phyloP scores from a whole-genome alignment of 2,888 invertebrate species.

The Eretmocerus hayati region DNA sequence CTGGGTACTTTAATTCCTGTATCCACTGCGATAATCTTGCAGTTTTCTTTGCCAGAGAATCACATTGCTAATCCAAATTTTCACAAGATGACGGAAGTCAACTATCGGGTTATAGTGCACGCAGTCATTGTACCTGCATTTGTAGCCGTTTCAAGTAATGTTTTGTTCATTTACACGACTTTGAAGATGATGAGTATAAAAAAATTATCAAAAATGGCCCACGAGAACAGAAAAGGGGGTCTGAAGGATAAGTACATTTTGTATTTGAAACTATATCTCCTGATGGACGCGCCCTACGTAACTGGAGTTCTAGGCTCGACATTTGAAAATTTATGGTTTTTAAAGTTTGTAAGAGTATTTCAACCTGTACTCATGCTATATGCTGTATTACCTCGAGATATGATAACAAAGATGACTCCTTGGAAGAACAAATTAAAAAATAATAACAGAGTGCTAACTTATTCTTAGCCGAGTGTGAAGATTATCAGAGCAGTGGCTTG shows the following conservation, averaged over 20 bases:
- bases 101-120: conserved; percentile 27
- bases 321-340: conserved; percentile 33
- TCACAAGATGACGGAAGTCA: conserved; percentile 24
- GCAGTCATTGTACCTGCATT: conserved; percentile 27
- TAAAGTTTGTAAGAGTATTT: conserved; percentile 34
- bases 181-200: conserved; percentile 29
- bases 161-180: conserved; percentile 32
- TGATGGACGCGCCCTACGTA: conserved; percentile 36
- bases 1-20: conserved; percentile 25
- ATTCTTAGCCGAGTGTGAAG: too few relatives aligned
- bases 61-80: conserved; percentile 34
- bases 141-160: conserved; percentile 25
- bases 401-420: too few relatives aligned
- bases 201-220: conserved; percentile 23
- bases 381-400: conserved; percentile 32
- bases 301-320: conserved; percentile 33
- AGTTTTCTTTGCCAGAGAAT: conserved; percentile 29
- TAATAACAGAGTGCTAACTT: too few relatives aligned
- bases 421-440: too few relatives aligned
- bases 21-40: conserved; percentile 27
- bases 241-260: conserved; percentile 30
- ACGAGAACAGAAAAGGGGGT: conserved; percentile 24
- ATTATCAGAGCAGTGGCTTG: too few relatives aligned
- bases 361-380: conserved; percentile 35
- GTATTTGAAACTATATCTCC: conserved; percentile 31